Conservation (phyloP, 2,797 vertebrate genomes). For the Choloepus didactylus region DNA sequence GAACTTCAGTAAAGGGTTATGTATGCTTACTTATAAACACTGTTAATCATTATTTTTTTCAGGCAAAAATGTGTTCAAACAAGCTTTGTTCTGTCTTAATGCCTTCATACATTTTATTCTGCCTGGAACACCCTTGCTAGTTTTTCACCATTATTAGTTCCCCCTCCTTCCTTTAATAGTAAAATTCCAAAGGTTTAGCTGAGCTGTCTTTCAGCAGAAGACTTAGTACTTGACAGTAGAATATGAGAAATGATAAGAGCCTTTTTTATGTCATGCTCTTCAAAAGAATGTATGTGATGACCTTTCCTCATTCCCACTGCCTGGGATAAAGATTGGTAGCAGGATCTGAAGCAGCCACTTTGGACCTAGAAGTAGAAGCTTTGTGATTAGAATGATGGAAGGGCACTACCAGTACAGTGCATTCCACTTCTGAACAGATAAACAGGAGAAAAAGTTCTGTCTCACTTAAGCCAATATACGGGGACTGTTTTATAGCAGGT, state of each 20-base stretch:
- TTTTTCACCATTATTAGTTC: background rate
- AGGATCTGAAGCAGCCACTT: background rate
- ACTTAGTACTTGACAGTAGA: background rate
- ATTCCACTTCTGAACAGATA: too few species aligned
- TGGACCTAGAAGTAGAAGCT: background rate
- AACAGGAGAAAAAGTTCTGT: background rate
- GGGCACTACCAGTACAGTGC: fast-evolving
- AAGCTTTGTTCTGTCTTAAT: background rate
- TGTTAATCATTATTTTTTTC: background rate
- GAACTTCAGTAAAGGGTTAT: background rate
- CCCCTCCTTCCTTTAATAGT: background rate
- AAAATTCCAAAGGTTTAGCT: background rate
- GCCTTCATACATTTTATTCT: background rate
- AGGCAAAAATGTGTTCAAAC: background rate
- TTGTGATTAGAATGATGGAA: background rate
- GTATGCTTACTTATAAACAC: background rate
- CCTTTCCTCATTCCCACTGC: background rate
- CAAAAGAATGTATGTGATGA: background rate
- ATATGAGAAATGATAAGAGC: background rate
- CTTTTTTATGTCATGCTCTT: background rate
- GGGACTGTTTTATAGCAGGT: background rate
- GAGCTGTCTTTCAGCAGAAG: background rate
- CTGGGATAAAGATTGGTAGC: background rate
- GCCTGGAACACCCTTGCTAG: too few species aligned
- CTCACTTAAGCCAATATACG: background rate